A percentile compares a stretch with the other conserved stretches of the same genome.
These are phyloP conservation scores for Coptotermes formosanus DNA, from an alignment of 1,140 invertebrate species.

Conservation along the genomic window DNA sequence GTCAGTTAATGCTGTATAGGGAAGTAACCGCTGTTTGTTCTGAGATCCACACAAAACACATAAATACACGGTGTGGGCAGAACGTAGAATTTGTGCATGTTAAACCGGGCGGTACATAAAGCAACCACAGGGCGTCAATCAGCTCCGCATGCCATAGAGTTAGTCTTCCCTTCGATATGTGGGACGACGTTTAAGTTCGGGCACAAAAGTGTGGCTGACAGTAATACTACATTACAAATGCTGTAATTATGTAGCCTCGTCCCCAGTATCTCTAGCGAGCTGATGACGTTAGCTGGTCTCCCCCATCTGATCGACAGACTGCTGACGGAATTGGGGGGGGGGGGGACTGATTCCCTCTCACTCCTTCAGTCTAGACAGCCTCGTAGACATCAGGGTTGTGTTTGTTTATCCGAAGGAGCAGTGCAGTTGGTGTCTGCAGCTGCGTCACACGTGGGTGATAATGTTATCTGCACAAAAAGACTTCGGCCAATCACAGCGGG, in stretches of 20 bases:
- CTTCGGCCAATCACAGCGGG: not conserved
- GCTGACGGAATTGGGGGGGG: not conserved
- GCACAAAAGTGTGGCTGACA: not conserved
- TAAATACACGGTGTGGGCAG: too few species aligned
- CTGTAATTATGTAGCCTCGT: not conserved
- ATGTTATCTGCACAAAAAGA: not conserved
- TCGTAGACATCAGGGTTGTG: not conserved
- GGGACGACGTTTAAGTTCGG: too few species aligned
- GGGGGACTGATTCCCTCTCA: not conserved
- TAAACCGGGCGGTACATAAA: too few species aligned
- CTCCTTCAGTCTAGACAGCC: constrained; percentile 10
- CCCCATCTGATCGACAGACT: not conserved
- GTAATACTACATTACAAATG: not conserved
- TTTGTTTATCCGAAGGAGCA: not conserved
- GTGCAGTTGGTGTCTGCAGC: not conserved
- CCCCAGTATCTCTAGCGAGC: not conserved
- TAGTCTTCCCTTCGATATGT: too few species aligned
- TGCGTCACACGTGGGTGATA: not conserved
- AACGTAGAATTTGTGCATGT: too few species aligned
- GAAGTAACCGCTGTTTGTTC: too few species aligned
- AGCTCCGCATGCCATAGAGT: too few species aligned
- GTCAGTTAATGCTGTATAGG: too few species aligned
- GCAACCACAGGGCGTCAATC: too few species aligned
- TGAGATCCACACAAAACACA: too few species aligned
- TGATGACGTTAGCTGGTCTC: not conserved